These are phyloP conservation scores for Lontra canadensis DNA, from an alignment of 2,113 vertebrate species.

Conservation along the genomic window DNA sequence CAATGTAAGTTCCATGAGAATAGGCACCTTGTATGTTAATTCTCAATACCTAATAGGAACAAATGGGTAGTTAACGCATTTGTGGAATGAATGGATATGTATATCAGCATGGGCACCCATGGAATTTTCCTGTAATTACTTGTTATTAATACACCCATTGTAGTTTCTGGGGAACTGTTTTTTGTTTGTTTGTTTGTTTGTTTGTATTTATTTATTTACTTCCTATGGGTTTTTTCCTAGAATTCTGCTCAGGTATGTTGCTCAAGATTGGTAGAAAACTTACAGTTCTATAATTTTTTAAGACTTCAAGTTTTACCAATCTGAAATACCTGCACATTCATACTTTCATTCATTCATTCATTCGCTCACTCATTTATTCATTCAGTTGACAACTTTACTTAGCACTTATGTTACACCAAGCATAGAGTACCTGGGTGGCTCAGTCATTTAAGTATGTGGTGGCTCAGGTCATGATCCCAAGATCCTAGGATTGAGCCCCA, in stretches of 20 bases:
- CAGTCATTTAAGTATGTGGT: neutral
- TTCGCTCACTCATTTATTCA: neutral
- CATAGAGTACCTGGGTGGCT: neutral
- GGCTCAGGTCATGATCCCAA: too few species aligned
- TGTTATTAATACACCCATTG: neutral
- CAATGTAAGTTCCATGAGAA: neutral
- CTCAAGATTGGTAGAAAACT: neutral
- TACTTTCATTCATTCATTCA: neutral
- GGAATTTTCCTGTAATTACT: neutral
- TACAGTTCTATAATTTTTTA: neutral
- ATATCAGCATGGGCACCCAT: rapidly evolving
- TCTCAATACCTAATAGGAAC: neutral
- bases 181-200: neutral
- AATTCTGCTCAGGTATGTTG: neutral
- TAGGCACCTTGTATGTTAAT: neutral
- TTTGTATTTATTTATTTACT: too few species aligned
- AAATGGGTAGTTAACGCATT: neutral
- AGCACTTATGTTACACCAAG: neutral
- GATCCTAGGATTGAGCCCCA: too few species aligned
- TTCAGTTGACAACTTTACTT: neutral
- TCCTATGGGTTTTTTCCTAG: neutral
- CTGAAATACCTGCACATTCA: neutral
- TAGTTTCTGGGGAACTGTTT: neutral
- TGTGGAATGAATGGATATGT: neutral
- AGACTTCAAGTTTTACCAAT: neutral